Conservation (phyloP, 1,140 invertebrate species). For the Cydia splendana region DNA sequence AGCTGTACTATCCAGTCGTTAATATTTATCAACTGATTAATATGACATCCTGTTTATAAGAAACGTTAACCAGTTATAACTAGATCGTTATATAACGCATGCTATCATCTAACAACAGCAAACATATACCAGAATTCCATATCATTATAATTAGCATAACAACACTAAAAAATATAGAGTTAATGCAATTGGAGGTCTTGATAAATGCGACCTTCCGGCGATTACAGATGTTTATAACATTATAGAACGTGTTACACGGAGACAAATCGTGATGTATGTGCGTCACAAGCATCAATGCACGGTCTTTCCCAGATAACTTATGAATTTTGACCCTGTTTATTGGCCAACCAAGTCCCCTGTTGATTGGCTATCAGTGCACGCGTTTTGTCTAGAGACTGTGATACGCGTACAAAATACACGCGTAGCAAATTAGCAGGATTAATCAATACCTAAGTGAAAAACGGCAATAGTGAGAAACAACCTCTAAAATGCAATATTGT, state of each 20-base stretch:
- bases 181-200: constrained; percentile 7
- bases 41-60: neutral
- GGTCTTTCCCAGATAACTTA: constrained; percentile 16
- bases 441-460: no score
- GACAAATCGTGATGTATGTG: constrained; percentile 11
- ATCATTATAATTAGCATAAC: constrained; percentile 26
- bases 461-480: no score
- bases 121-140: neutral
- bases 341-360: neutral
- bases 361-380: neutral
- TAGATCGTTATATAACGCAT: neutral
- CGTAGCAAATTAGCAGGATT: no score
- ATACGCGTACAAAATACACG: neutral
- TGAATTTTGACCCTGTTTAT: constrained; percentile 26
- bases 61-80: neutral
- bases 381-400: neutral
- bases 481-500: no score
- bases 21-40: no score
- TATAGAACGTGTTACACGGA: neutral
- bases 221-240: constrained; percentile 21
- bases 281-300: constrained; percentile 7
- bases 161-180: constrained; percentile 2
- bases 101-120: neutral
- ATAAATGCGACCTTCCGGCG: constrained; percentile 24
- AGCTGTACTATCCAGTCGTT: no score